These are phyloP conservation scores for Morpho achilles DNA, from an alignment of 2,888 invertebrate genomes.

Conservation along the genomic window DNA sequence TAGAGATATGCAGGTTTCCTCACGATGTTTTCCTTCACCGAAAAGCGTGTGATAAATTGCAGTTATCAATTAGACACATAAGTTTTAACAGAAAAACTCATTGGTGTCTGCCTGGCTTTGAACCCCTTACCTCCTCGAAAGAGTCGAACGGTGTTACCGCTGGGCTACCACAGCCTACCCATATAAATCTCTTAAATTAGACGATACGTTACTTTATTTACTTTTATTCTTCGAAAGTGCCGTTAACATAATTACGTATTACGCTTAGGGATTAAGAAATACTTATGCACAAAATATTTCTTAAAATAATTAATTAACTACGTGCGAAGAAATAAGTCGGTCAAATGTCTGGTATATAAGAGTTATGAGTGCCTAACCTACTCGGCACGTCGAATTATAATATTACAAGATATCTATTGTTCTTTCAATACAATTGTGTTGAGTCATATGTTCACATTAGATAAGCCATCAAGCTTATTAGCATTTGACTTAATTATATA, in stretches of 20 bases:
- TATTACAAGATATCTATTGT: constrained; percentile 43
- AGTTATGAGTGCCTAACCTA: constrained; percentile 18
- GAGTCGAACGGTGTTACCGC: too few species aligned
- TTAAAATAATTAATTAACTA: background rate
- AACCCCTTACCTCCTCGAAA: too few species aligned
- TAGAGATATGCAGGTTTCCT: too few species aligned
- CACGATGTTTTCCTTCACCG: too few species aligned
- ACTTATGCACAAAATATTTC: background rate
- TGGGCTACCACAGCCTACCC: too few species aligned
- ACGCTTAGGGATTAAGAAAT: background rate
- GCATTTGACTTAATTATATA: constrained; percentile 36
- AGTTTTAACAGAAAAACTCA: too few species aligned
- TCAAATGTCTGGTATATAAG: constrained; percentile 9
- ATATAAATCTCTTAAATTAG: too few species aligned
- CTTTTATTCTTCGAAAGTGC: background rate
- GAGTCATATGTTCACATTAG: constrained; percentile 39
- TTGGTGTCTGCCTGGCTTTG: too few species aligned
- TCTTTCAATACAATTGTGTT: constrained; percentile 45
- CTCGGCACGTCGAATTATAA: constrained; percentile 33
- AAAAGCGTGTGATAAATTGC: too few species aligned
- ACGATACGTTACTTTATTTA: too few species aligned
- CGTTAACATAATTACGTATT: too few species aligned
- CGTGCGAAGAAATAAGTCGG: constrained; percentile 6
- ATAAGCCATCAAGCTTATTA: constrained; percentile 41
- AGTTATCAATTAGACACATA: too few species aligned